Base-by-base conservation (phyloP, 2,797 vertebrate species). In the Dipus sagitta region DNA sequence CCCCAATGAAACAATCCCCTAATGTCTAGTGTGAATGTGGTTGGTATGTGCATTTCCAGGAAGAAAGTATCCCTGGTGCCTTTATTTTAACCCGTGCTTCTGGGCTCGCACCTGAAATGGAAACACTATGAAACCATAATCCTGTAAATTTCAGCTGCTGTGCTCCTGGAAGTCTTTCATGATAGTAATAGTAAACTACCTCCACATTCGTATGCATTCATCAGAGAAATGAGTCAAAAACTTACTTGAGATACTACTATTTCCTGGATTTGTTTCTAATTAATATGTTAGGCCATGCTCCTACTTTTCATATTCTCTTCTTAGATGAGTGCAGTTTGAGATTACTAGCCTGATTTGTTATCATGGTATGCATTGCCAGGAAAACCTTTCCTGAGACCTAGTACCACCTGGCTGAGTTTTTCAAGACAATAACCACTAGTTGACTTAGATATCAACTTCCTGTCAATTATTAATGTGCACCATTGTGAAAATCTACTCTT, bases 211-310 rank as follows among this genome's bases (percentile, higher is more conserved):
- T 0, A 4, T 1, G 12, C 58, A 2, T 58, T 89, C 21, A 32
- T 47, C 13, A 11, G 9, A 34, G 24, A 8, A 34, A 38, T 60
- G 42, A 28, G 62, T 87, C 32, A 20, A 47, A 38, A 1, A 7
- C 26, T 78, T 54, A 18, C 75, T 75, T 30, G 75, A 76, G 26
- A 68, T 58, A 21, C 23, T 80, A 52, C 21, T 54, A 23, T 62
- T 88, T 82, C 21, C 71, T 65, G 67, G 72, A 32, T 64, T 85
- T 79, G 62, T 34, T 88, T 79, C 13, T 80, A 86, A 86, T 74
- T 83, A 10, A 8, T 54, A 13, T 94, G 24, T 42, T 77, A 75
- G 4, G 14, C 10, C 72, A 70, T 62, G 38, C 28, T 74, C 2
- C 3, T 32, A 7, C 58, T 20, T 62, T 20, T 47, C 14, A 86